These are phyloP conservation scores for Pogonophryne albipinna DNA, from an alignment of 2,797 vertebrate genomes.

Conservation along the genomic window DNA sequence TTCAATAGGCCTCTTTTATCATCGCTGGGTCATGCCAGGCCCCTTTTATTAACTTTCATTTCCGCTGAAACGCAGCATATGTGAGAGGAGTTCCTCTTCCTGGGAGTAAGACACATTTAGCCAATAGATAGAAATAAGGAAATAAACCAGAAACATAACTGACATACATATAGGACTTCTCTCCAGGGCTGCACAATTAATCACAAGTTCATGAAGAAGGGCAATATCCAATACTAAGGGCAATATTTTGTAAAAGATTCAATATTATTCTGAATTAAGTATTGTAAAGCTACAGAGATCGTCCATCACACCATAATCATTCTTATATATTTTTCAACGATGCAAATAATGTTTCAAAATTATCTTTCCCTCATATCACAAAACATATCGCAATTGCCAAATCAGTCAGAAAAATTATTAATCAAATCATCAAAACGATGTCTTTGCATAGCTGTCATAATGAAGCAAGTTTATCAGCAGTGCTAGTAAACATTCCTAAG, in stretches of 20 bases:
- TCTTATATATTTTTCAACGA: too few species aligned
- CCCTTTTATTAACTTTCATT: conserved; percentile 54
- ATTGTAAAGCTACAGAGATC: too few species aligned
- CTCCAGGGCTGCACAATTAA: too few species aligned
- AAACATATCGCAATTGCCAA: too few species aligned
- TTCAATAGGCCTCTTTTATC: conserved; percentile 71
- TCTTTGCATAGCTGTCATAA: neutral
- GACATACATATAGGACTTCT: neutral
- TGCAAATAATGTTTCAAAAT: too few species aligned
- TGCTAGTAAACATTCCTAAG: neutral
- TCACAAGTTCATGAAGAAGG: too few species aligned
- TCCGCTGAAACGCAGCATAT: conserved; percentile 28
- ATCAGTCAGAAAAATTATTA: too few species aligned
- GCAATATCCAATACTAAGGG: too few species aligned
- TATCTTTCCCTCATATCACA: too few species aligned
- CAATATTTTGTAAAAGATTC: too few species aligned
- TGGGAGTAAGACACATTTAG: conserved; percentile 15
- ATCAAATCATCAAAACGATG: neutral
- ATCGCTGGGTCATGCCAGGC: conserved; percentile 57
- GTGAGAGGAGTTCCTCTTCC: conserved; percentile 24
- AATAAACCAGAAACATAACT: conserved; percentile 20
- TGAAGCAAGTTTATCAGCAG: neutral
- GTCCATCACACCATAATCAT: too few species aligned
- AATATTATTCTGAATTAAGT: too few species aligned
- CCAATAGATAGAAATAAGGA: neutral